Evolutionary conservation across 2,113 vertebrate genomes (phyloP).

Genomic region (Saguinus midas): DNA sequence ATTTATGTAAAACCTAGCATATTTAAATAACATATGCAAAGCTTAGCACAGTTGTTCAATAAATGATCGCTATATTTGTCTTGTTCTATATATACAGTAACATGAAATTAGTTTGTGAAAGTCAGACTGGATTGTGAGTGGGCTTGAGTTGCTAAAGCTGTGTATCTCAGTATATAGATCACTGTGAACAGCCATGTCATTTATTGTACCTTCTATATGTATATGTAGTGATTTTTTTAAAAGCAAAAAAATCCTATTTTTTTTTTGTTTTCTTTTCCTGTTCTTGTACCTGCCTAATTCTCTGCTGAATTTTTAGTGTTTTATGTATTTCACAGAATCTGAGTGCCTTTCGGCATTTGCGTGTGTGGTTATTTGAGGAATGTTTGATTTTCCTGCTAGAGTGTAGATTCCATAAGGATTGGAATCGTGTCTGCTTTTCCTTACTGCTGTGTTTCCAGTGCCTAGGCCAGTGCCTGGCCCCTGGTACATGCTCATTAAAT

Average conservation of each 20-base stretch:
- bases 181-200: not conserved
- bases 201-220: not conserved
- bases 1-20: slow-evolving; percentile 17
- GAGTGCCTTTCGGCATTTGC: not conserved
- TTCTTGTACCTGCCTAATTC: not conserved
- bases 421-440: not conserved
- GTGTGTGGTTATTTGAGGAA: not conserved
- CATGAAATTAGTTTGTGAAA: not conserved
- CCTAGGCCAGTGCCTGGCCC: no score
- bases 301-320: not conserved
- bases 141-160: not conserved
- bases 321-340: not conserved
- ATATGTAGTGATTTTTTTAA: not conserved
- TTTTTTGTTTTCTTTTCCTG: not conserved
- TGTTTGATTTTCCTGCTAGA: accelerated
- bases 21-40: slow-evolving; percentile 18
- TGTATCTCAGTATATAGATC: not conserved
- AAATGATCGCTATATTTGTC: not conserved
- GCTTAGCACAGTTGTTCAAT: slow-evolving; percentile 1
- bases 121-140: not conserved
- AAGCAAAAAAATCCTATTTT: not conserved
- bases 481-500: not conserved
- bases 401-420: accelerated
- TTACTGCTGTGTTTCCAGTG: accelerated
- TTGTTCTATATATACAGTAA: not conserved